Percentiles rank a stretch among this genome's conserved stretches.
Conservation (phyloP, 2,113 vertebrate genomes). For the Microtus oregoni region DNA sequence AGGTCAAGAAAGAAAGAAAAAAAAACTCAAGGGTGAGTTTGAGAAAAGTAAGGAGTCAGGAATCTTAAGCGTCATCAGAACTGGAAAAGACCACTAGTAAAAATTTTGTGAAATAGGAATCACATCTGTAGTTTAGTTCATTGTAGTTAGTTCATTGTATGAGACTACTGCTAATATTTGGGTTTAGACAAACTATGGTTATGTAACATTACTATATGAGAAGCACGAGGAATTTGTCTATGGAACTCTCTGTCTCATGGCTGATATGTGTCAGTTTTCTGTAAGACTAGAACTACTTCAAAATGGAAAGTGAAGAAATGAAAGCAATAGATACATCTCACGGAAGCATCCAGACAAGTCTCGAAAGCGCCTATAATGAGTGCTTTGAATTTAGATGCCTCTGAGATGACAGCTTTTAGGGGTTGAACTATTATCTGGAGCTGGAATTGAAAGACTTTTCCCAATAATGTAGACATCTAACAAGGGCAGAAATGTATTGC, state of each 20-base stretch:
- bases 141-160: slow-evolving; percentile 1
- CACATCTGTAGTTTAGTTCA: slow-evolving; percentile 4
- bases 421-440: not conserved
- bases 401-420: not conserved
- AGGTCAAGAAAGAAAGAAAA: not conserved
- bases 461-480: not conserved
- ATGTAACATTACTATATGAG: not conserved
- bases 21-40: not conserved
- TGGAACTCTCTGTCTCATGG: not conserved
- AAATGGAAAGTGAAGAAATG: not conserved
- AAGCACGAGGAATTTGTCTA: not conserved
- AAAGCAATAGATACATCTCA: not conserved
- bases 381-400: not conserved
- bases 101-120: slow-evolving; percentile 31
- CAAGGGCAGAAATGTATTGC: not conserved
- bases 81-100: not conserved
- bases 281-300: slow-evolving; percentile 24
- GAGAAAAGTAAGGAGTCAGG: not conserved
- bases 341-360: not conserved
- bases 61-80: not conserved
- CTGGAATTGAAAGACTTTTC: not conserved
- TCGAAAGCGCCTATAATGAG: not conserved
- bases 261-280: slow-evolving; percentile 4
- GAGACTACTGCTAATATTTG: not conserved
- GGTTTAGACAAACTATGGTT: not conserved